Evolutionary conservation across 2,113 vertebrate species (phyloP).

Genomic region (Tetraodon nigroviridis): DNA sequence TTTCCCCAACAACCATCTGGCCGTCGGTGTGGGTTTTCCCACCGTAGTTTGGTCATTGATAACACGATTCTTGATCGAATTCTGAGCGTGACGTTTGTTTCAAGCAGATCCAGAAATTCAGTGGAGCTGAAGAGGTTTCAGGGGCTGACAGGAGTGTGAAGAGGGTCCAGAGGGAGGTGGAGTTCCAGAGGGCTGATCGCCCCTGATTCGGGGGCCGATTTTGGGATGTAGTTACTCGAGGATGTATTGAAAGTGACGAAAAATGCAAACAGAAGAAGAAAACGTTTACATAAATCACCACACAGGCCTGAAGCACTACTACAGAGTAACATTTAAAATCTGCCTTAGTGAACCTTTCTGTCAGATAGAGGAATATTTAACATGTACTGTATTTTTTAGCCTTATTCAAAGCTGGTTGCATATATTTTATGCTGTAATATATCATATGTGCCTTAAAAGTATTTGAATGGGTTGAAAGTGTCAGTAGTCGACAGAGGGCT

Average conservation of each 20-base stretch:
- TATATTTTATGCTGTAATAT: conserved; percentile 52
- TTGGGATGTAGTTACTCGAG: conserved; percentile 28
- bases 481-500: conserved; percentile 11
- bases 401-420: conserved; percentile 43
- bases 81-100: not conserved
- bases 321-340: conserved; percentile 33
- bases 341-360: conserved; percentile 41
- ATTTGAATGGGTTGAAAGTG: conserved; percentile 5
- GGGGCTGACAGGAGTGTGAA: conserved; percentile 27
- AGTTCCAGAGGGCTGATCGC: conserved; percentile 20
- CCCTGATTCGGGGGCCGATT: not conserved
- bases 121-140: conserved; percentile 9
- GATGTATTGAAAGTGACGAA: conserved; percentile 41
- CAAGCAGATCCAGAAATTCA: conserved; percentile 1
- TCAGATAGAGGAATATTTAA: conserved; percentile 43
- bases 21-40: too few species aligned
- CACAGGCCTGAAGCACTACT: conserved; percentile 41
- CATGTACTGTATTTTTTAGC: conserved; percentile 59
- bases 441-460: conserved; percentile 55
- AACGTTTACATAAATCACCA: conserved; percentile 39
- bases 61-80: too few species aligned
- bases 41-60: too few species aligned
- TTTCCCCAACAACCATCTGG: not conserved
- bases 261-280: conserved; percentile 27
- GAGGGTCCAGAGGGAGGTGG: conserved; percentile 33